phyloP scores from a whole-genome alignment of 1,140 invertebrate species.

The Zaprionus davidi region DNA sequence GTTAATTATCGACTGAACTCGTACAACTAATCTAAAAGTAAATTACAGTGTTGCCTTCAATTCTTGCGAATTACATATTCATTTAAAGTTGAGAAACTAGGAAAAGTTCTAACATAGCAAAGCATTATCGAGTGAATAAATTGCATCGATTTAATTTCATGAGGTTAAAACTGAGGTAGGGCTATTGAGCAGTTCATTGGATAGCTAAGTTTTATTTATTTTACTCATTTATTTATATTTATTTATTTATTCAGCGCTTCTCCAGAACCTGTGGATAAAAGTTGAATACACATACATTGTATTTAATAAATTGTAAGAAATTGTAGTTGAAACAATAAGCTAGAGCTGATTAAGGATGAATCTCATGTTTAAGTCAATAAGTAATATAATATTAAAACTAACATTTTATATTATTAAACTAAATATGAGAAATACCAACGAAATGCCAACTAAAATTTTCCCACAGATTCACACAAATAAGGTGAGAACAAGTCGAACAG shows the following conservation, averaged over 20 bases:
- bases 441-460: neutral
- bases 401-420: too few relatives aligned
- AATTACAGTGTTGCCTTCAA: neutral
- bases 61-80: conserved; percentile 16
- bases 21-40: neutral
- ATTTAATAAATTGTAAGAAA: too few relatives aligned
- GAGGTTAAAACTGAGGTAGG: conserved; percentile 9
- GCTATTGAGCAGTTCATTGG: neutral
- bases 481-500: neutral
- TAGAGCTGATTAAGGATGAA: too few relatives aligned
- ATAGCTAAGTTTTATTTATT: neutral
- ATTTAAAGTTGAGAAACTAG: conserved; percentile 4
- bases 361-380: too few relatives aligned
- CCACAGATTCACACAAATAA: neutral
- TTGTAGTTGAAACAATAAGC: too few relatives aligned
- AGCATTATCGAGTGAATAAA: conserved; percentile 3
- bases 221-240: too few relatives aligned
- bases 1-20: conserved; percentile 18
- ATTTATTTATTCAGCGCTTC: neutral
- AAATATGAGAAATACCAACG: neutral
- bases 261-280: neutral
- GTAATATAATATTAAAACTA: too few relatives aligned
- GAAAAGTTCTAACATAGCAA: neutral
- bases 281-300: neutral
- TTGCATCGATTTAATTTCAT: conserved; percentile 5